These are phyloP conservation scores for Hestina assimilis DNA, from an alignment of 1,140 invertebrate genomes.

Conservation along the genomic window DNA sequence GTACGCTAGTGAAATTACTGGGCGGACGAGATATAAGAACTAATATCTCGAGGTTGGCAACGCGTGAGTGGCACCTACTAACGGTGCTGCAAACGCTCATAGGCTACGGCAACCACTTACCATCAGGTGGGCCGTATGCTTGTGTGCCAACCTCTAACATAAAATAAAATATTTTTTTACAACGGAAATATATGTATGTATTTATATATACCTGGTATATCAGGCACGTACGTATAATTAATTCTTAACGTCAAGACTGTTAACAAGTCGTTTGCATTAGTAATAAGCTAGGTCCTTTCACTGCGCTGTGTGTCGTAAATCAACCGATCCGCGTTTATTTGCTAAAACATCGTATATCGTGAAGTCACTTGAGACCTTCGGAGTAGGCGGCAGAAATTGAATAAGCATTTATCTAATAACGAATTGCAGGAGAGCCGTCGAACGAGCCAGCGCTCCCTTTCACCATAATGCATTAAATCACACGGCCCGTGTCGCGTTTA, in stretches of 20 bases:
- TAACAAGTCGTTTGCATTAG: slow-evolving; percentile 6
- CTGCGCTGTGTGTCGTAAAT: background rate
- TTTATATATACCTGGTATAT: background rate
- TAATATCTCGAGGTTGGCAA: too few relatives aligned
- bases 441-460: slow-evolving; percentile 13
- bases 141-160: too few relatives aligned
- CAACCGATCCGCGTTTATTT: background rate
- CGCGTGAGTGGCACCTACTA: too few relatives aligned
- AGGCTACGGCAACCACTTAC: too few relatives aligned
- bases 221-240: slow-evolving; percentile 4
- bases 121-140: too few relatives aligned
- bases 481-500: slow-evolving; percentile 3
- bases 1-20: too few relatives aligned
- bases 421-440: slow-evolving; percentile 13
- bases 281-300: slow-evolving; percentile 2
- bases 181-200: too few relatives aligned
- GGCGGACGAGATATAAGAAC: too few relatives aligned
- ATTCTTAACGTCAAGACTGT: slow-evolving; percentile 1
- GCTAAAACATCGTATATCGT: slow-evolving; percentile 11
- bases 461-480: slow-evolving; percentile 26
- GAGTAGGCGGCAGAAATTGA: slow-evolving; percentile 8
- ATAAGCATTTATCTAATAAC: slow-evolving; percentile 5
- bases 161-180: too few relatives aligned
- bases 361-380: slow-evolving; percentile 17
- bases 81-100: too few relatives aligned